Conservation (phyloP, 2,113 vertebrate genomes). For the Axis porcinus region DNA sequence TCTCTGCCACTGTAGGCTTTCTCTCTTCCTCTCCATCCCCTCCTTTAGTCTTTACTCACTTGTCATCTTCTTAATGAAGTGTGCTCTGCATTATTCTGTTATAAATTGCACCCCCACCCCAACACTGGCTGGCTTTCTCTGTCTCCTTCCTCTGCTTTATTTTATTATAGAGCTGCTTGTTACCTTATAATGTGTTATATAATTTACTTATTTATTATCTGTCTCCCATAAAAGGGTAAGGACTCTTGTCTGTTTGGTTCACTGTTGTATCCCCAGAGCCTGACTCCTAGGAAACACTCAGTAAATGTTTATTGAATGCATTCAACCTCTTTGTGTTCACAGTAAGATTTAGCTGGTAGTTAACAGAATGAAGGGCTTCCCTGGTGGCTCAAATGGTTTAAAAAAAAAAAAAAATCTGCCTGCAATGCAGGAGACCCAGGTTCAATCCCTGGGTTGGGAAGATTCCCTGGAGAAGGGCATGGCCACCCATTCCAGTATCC, state of each 20-base stretch:
- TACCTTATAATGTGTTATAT: background rate
- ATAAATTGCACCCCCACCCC: background rate
- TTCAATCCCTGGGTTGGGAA: background rate
- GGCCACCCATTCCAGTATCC: background rate
- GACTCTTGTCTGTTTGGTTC: background rate
- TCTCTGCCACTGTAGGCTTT: background rate
- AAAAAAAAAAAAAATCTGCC: background rate
- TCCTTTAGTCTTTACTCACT: background rate
- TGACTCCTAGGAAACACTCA: background rate
- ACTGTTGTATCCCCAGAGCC: background rate
- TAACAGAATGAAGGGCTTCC: background rate
- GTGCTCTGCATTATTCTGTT: background rate
- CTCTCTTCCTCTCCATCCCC: background rate
- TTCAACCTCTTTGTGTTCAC: background rate
- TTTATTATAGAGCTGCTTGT: background rate
- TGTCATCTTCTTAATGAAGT: background rate
- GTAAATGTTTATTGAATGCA: background rate
- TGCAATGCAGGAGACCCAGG: background rate
- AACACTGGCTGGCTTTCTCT: background rate
- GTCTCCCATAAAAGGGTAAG: background rate
- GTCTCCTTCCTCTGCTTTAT: background rate
- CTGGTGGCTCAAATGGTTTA: background rate
- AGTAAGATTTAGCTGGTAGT: background rate
- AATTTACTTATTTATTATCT: constrained; percentile 1
- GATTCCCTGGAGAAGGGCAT: background rate